phyloP scores from a whole-genome alignment of 2,888 invertebrate species.

The Hydropsyche betteni region DNA sequence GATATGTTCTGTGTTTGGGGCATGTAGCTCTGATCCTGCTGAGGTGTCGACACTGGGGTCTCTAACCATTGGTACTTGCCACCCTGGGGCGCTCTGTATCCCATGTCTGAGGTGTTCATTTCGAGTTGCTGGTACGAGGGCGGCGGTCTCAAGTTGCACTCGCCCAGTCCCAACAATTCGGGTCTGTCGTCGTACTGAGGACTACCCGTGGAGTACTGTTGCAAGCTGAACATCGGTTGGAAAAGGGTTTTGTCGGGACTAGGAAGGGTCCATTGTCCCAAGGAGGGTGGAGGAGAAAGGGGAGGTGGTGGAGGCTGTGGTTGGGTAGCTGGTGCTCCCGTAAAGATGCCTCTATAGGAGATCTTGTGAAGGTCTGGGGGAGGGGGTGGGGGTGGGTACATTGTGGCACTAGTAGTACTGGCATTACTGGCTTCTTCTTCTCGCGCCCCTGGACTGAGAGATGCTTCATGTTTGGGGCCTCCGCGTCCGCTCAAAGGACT shows the following conservation, averaged over 20 bases:
- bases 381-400: slow-evolving; percentile 66
- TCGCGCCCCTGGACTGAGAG: slow-evolving; percentile 73
- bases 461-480: slow-evolving; percentile 70
- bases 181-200: slow-evolving; percentile 76
- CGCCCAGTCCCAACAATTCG: slow-evolving; percentile 62
- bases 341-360: slow-evolving; percentile 77
- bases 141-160: slow-evolving; percentile 58
- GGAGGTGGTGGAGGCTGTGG: slow-evolving; percentile 59
- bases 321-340: slow-evolving; percentile 69
- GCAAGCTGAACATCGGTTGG: slow-evolving; percentile 66
- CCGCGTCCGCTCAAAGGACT: slow-evolving; percentile 65
- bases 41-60: slow-evolving; percentile 58
- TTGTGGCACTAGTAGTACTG: slow-evolving; percentile 69
- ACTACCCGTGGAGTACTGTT: slow-evolving; percentile 62
- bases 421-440: slow-evolving; percentile 81
- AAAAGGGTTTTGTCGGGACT: slow-evolving; percentile 73
- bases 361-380: slow-evolving; percentile 67
- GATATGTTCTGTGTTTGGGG: slow-evolving; percentile 64
- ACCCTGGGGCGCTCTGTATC: slow-evolving; percentile 62
- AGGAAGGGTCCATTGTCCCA: slow-evolving; percentile 78
- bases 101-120: slow-evolving; percentile 59
- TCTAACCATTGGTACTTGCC: slow-evolving; percentile 51
- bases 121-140: slow-evolving; percentile 62
- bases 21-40: slow-evolving; percentile 73
- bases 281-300: slow-evolving; percentile 67